A percentile compares a stretch with the other conserved stretches of the same genome.
These are phyloP conservation scores for Euzetes globulus DNA, from an alignment of 2,888 invertebrate genomes.

Conservation along the genomic window DNA sequence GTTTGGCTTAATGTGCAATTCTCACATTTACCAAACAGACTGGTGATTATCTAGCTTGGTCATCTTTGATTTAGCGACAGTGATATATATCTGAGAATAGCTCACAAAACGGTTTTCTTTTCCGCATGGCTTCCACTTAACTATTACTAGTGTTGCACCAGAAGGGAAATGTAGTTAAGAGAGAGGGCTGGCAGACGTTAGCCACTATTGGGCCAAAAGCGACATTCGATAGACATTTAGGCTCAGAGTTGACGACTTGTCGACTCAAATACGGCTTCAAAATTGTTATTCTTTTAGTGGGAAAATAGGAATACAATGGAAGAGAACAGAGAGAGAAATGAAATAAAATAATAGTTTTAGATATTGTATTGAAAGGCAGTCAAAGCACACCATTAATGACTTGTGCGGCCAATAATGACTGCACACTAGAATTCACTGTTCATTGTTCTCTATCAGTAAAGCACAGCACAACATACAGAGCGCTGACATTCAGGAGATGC, in stretches of 20 bases:
- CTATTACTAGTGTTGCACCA: background rate
- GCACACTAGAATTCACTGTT: background rate
- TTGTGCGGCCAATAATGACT: constrained; percentile 18
- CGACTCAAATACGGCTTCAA: background rate
- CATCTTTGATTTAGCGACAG: background rate
- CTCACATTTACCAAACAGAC: too few relatives aligned
- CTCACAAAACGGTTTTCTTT: constrained; percentile 22
- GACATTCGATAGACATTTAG: background rate
- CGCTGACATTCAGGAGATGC: background rate
- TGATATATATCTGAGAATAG: background rate
- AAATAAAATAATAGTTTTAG: too few relatives aligned
- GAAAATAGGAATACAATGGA: constrained; percentile 1
- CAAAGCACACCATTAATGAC: constrained; percentile 26
- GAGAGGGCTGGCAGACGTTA: background rate
- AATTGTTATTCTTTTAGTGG: constrained; percentile 5
- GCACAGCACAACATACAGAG: background rate
- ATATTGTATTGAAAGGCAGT: background rate
- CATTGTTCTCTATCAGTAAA: background rate
- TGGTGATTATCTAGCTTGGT: too few relatives aligned
- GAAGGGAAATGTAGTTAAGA: constrained; percentile 7
- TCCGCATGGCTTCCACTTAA: constrained; percentile 20
- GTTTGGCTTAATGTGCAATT: too few relatives aligned
- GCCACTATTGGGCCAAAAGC: background rate
- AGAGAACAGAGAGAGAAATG: background rate
- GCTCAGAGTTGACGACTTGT: background rate